Evolutionary conservation across 2,797 vertebrate species (phyloP), one percentile per base, ranked within the genome.

Genomic region (Hippocampus kuda): DNA sequence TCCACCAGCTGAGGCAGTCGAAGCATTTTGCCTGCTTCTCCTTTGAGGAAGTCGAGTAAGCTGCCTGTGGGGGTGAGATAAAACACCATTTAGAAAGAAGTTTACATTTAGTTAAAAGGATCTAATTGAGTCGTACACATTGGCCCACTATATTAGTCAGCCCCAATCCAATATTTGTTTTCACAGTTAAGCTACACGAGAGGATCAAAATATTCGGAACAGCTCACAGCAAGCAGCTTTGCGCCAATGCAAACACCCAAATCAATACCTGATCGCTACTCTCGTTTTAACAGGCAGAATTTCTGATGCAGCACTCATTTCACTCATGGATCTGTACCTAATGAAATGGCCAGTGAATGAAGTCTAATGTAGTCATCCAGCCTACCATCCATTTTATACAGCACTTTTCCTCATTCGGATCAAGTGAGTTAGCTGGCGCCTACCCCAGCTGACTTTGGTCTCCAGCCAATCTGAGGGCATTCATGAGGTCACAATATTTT

Each of bases 1-100:
- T 98, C 96, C 65, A 98, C 95, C 0, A 98, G 91, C 87, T 98
- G 96, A 53, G 96, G 95, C 70, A 98, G 90, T 72, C 96, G 92
- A 71, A 98, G 90, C 88, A 94, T 92, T 81, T 94, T 96, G 79
- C 96, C 96, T 27, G 93, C 92, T 12, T 97, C 96, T 0, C 96
- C 94, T 87, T 98, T 98, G 13, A 98, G 91, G 87, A 95, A 97
- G 85, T 98, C 96, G 83, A 98, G 83, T 75, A 98, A 90, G 81
- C 96, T 98, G 62, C 96, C 96, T 98, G 76, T 64, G 44, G 24
- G 24, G 44, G 24, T 9, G 13, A 48, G 71, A 75, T 4, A 20
- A 24, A 41, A 67, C 27, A 9, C 2, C 49, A 15, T 26, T 54
- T 38, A 30, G 4, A 13, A 68, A 44, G 30, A 26, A 20, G 7